Percentiles rank a stretch among this genome's conserved stretches.
Conservation (phyloP, 1,140 invertebrate species). For the Theocolax elegans region DNA sequence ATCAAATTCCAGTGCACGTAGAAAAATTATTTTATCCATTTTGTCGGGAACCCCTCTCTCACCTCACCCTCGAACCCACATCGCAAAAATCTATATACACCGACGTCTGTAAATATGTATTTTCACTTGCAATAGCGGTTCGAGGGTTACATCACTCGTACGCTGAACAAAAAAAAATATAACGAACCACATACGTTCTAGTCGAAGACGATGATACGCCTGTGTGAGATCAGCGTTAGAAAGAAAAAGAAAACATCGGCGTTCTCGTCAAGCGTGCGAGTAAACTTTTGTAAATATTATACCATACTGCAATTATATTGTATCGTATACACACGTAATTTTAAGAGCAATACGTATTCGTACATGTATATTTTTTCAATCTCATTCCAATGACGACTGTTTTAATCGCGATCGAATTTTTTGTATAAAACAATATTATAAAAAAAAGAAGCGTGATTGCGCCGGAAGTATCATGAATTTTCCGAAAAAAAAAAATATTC, state of each 20-base stretch:
- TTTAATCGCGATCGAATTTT: conserved; percentile 4
- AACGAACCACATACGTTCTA: not conserved
- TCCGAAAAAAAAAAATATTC: not conserved
- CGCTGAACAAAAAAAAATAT: not conserved
- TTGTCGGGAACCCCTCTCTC: too few relatives aligned
- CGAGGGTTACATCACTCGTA: not conserved
- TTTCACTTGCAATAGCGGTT: not conserved
- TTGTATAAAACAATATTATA: not conserved
- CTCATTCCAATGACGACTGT: conserved; percentile 37
- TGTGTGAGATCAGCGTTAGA: too few relatives aligned
- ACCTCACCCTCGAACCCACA: too few relatives aligned
- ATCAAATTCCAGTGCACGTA: too few relatives aligned
- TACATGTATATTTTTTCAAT: conserved; percentile 44
- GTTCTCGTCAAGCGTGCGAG: too few relatives aligned
- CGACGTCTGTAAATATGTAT: conserved; percentile 27
- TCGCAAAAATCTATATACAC: not conserved
- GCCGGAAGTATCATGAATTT: not conserved
- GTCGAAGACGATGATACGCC: too few relatives aligned
- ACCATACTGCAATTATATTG: conserved; percentile 3
- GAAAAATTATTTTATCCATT: too few relatives aligned
- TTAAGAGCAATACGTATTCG: conserved; percentile 36
- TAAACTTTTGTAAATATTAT: conserved; percentile 29
- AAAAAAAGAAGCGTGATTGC: not conserved
- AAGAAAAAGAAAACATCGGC: too few relatives aligned
- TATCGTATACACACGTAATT: not conserved